Conservation (phyloP, 2,888 invertebrate species). For the Drosophila conformis region DNA sequence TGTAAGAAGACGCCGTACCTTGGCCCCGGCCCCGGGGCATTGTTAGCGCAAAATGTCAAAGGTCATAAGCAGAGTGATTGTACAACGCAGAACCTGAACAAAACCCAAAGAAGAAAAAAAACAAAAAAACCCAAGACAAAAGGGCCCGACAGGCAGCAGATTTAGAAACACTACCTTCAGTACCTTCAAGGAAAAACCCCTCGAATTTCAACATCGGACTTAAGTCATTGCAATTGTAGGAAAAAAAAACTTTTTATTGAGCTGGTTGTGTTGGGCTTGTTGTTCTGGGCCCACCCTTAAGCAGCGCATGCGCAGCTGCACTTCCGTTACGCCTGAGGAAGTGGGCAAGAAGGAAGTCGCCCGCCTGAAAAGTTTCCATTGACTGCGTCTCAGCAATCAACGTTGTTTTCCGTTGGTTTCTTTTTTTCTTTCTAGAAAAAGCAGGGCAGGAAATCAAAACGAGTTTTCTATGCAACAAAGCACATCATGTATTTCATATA, state of each 20-base stretch:
- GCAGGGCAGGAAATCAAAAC: constrained; percentile 60
- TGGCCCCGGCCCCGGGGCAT: constrained; percentile 36
- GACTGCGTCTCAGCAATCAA: constrained; percentile 58
- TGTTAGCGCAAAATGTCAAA: constrained; percentile 71
- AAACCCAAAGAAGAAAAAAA: constrained; percentile 14
- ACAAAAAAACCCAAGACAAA: constrained; percentile 55
- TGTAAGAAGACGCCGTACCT: constrained; percentile 53
- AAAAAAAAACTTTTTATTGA: constrained; percentile 25
- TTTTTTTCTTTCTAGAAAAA: not conserved
- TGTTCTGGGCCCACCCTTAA: constrained; percentile 60
- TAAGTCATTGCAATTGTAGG: constrained; percentile 27
- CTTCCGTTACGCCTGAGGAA: constrained; percentile 66
- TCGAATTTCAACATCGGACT: constrained; percentile 17
- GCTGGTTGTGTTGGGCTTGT: constrained; percentile 18
- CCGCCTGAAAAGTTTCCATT: constrained; percentile 58
- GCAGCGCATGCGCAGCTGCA: constrained; percentile 73
- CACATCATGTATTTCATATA: constrained; percentile 52
- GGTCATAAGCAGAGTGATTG: constrained; percentile 71
- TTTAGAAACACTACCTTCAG: constrained; percentile 35
- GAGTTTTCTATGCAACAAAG: constrained; percentile 48
- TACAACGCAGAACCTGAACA: constrained; percentile 53
- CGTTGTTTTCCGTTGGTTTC: constrained; percentile 19
- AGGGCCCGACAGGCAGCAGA: constrained; percentile 40
- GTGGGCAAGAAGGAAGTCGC: constrained; percentile 47
- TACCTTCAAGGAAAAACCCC: constrained; percentile 50